phyloP scores from a whole-genome alignment of 2,888 invertebrate genomes.

The Lasioglossum oenotherae region DNA sequence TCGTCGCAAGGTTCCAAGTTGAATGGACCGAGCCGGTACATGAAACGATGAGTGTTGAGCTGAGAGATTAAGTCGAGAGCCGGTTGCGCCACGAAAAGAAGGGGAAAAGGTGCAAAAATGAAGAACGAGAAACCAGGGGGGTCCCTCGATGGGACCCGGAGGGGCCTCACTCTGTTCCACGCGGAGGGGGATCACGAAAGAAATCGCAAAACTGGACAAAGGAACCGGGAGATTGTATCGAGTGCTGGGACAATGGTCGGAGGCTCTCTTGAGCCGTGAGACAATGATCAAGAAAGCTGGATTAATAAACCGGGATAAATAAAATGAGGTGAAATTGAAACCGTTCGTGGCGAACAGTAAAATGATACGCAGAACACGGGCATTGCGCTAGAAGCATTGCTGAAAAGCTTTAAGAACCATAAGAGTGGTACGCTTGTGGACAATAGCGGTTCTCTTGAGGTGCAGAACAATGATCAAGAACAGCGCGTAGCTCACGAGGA shows the following conservation, averaged over 20 bases:
- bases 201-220: not conserved
- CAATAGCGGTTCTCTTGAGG: not conserved
- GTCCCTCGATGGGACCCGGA: not conserved
- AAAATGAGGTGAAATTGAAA: not conserved
- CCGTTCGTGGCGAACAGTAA: not conserved
- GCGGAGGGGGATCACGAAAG: not conserved
- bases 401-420: not conserved
- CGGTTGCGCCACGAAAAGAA: not conserved
- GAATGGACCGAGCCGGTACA: not conserved
- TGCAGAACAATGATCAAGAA: not conserved
- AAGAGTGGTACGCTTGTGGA: not conserved
- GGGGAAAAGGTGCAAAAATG: conserved; percentile 6
- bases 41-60: not conserved
- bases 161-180: not conserved
- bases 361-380: not conserved
- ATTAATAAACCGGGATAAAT: not conserved
- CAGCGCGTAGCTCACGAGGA: not conserved
- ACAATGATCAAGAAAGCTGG: not conserved
- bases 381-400: not conserved
- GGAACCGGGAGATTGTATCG: not conserved
- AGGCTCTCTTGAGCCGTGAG: not conserved
- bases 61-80: conserved; percentile 11
- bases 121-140: conserved; percentile 9
- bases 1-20: not conserved
- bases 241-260: not conserved